phyloP scores from a whole-genome alignment of 2,888 invertebrate species.

The Aphrophora alni region DNA sequence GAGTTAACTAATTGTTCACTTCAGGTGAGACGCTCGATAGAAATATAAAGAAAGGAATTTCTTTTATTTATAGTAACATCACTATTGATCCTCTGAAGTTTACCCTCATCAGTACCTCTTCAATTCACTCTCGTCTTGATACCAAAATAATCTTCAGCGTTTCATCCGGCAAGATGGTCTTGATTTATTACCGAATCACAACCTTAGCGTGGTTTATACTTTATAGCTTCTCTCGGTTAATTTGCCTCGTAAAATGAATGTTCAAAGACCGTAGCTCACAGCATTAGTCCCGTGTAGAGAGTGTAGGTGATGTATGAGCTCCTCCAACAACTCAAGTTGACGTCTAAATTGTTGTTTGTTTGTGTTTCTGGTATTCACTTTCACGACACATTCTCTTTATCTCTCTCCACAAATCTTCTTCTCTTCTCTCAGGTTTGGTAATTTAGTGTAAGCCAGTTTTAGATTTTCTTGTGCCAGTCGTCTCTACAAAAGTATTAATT shows the following conservation, averaged over 20 bases:
- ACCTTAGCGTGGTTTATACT: neutral
- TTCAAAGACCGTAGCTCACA: neutral
- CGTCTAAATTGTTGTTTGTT: neutral
- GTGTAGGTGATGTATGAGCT: neutral
- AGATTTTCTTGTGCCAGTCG: no score
- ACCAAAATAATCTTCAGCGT: neutral
- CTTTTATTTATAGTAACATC: no score
- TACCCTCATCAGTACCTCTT: no score
- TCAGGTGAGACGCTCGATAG: no score
- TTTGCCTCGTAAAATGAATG: neutral
- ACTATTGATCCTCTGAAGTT: no score
- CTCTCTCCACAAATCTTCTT: neutral
- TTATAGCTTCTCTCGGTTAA: conserved; percentile 5
- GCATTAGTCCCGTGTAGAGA: neutral
- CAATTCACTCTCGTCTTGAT: no score
- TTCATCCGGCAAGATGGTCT: neutral
- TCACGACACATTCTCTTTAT: neutral
- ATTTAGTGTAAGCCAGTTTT: neutral
- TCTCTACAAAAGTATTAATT: no score
- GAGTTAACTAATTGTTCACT: no score
- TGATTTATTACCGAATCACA: neutral
- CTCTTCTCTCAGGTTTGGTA: neutral
- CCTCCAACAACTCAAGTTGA: neutral
- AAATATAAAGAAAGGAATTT: no score
- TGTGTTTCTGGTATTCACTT: neutral